phyloP scores from a whole-genome alignment of 2,888 invertebrate species.

The Gryllus longicercus region DNA sequence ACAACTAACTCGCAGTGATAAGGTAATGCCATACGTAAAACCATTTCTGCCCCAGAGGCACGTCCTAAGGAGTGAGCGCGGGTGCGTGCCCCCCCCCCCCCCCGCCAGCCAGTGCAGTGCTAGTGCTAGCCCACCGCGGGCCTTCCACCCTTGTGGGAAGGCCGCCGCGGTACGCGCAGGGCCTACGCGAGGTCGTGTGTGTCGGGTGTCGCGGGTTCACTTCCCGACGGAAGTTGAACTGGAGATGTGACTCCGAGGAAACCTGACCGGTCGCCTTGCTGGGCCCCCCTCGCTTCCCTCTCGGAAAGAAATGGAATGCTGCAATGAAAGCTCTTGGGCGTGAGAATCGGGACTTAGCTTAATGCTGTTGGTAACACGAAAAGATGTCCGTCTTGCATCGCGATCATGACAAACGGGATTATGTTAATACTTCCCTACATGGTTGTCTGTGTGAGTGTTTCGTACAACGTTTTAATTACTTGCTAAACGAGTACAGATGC shows the following conservation, averaged over 20 bases:
- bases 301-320: background rate
- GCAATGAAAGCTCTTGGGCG: too few species aligned
- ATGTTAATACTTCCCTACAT: too few species aligned
- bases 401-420: too few species aligned
- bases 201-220: background rate
- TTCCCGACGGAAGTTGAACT: conserved; percentile 1
- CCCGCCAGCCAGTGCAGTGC: background rate
- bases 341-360: too few species aligned
- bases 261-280: background rate
- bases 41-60: too few species aligned
- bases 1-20: too few species aligned
- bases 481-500: too few species aligned
- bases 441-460: too few species aligned
- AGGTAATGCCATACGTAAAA: too few species aligned
- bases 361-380: too few species aligned
- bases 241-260: background rate
- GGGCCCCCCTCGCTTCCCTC: background rate
- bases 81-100: background rate
- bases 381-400: too few species aligned
- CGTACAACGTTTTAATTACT: too few species aligned
- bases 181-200: background rate
- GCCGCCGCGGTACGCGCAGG: background rate
- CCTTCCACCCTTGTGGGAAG: background rate
- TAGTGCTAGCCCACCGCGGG: background rate
- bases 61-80: background rate